phyloP scores from a whole-genome alignment of 1,140 invertebrate species.

The Zaprionus vittiger region DNA sequence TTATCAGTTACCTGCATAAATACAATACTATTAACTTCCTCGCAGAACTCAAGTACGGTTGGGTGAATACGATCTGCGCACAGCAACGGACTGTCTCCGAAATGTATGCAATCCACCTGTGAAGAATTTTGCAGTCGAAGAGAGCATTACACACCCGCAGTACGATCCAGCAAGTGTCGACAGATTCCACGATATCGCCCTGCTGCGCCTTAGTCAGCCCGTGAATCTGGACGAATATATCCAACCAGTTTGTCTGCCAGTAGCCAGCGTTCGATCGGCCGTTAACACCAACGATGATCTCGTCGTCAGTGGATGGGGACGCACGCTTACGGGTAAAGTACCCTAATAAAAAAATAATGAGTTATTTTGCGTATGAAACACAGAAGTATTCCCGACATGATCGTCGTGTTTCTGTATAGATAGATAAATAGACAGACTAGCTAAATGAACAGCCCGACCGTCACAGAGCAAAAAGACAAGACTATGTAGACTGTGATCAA shows the following conservation, averaged over 20 bases:
- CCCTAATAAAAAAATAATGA: too few species aligned
- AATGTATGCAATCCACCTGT: slow-evolving; percentile 72
- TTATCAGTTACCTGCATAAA: background rate
- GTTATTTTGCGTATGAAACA: too few species aligned
- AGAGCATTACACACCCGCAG: slow-evolving; percentile 80
- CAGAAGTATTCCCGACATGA: too few species aligned
- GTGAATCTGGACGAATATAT: slow-evolving; percentile 90
- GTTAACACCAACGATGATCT: slow-evolving; percentile 83
- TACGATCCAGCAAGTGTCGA: slow-evolving; percentile 62
- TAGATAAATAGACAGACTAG: too few species aligned
- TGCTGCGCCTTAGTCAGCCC: slow-evolving; percentile 89
- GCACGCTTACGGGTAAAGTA: slow-evolving; percentile 77
- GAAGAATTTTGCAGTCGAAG: slow-evolving; percentile 74
- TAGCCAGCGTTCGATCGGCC: slow-evolving; percentile 53
- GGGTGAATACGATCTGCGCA: slow-evolving; percentile 87
- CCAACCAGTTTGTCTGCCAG: slow-evolving; percentile 91
- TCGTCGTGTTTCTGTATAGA: too few species aligned
- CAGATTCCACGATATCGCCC: slow-evolving; percentile 89
- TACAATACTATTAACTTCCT: background rate
- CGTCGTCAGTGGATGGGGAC: slow-evolving; percentile 90
- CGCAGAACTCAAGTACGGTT: slow-evolving; percentile 85
- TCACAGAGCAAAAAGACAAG: too few species aligned
- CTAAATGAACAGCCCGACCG: too few species aligned
- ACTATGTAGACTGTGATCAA: too few species aligned
- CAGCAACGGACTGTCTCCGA: slow-evolving; percentile 85